phyloP scores from a whole-genome alignment of 2,113 vertebrate species.

The Phalacrocorax pelagicus region DNA sequence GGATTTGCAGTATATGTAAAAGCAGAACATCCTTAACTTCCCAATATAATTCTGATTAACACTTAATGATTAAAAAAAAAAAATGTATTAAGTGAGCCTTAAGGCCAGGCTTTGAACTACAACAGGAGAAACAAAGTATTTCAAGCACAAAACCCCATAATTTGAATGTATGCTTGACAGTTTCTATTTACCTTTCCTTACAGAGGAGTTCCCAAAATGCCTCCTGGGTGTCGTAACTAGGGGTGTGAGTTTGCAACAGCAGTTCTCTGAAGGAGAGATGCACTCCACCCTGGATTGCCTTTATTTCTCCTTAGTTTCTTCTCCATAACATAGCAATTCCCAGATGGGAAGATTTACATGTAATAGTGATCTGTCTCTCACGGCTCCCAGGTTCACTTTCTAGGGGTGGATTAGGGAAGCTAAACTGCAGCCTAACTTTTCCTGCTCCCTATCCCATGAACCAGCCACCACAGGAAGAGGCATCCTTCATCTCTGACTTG shows the following conservation, averaged over 20 bases:
- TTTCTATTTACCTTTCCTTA: background rate
- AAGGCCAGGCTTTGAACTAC: background rate
- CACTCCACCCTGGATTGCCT: fast-evolving
- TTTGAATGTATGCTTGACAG: background rate
- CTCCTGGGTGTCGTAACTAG: background rate
- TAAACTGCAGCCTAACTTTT: background rate
- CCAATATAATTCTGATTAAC: background rate
- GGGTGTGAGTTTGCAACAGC: background rate
- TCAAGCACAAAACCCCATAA: background rate
- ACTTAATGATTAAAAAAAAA: background rate
- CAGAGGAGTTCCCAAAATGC: background rate
- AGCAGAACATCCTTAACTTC: background rate
- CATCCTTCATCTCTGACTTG: fast-evolving
- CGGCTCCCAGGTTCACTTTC: background rate
- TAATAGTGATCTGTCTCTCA: background rate
- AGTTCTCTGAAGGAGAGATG: background rate
- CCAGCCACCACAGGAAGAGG: background rate
- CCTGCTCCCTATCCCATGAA: background rate
- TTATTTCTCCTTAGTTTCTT: background rate
- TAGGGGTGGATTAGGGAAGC: background rate
- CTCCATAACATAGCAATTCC: background rate
- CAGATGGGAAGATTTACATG: background rate
- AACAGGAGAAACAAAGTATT: background rate
- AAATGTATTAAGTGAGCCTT: background rate
- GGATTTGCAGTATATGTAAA: background rate